Evolutionary conservation across 2,888 invertebrate species (phyloP), one percentile per base, ranked within the genome.

Genomic region (Tachina grossa): DNA sequence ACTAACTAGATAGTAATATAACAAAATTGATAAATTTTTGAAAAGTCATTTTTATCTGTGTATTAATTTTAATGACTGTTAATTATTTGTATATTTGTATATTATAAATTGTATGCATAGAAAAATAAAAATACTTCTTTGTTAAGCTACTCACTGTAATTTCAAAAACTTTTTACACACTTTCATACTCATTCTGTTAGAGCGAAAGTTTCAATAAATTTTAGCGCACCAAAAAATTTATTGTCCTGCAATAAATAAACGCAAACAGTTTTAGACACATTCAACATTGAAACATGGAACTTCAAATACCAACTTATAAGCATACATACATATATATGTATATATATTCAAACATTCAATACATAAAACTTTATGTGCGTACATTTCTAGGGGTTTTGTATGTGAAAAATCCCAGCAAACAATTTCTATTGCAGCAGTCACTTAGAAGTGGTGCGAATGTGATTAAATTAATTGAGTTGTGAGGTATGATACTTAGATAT

Each of bases 181-280:
- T 79, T 79, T 61, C n/a, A n/a, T 59, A 63, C 41, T 43, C 31
- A 9, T 22, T 59, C 49, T 43, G 39, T 45, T 53, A 43, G 61
- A 59, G 49, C 13, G 49, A 77, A 81, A 76, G 51, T 81, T 85
- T 79, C 61, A 49, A 81, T 74, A 83, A 47, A 83, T 72, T 83
- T 80, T 68, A 63, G 65, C 53, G 66, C 59, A 63, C 13, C 49
- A 57, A 69, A 53, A 82, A 69, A 85, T 85, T 83, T 85, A 85
- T 85, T 83, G 72, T 83, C 49, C 65, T 68, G 83, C 85, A 80
- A 85, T 85, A 85, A 85, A 85, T 85, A 85, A 85, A 76, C 45
- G 61, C 72, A 81, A 81, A 69, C 83, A 66, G 55, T 71, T 78
- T 79, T 53, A 71, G 85, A 69, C 74, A 82, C 63, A 66, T 61